phyloP scores from a whole-genome alignment of 2,888 invertebrate genomes.

The Microplitis manilae region DNA sequence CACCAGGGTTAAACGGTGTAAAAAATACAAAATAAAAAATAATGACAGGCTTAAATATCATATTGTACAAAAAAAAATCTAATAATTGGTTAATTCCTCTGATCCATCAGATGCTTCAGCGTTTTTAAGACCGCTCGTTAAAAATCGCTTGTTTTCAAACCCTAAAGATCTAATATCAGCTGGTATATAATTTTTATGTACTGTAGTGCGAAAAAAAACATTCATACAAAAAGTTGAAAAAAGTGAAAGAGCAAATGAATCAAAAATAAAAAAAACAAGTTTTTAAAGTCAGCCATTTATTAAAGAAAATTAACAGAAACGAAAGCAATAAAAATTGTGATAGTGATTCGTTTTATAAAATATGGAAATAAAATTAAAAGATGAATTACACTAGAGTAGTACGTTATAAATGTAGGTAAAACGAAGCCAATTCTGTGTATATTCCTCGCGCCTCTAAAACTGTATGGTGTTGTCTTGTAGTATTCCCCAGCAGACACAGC shows the following conservation, averaged over 20 bases:
- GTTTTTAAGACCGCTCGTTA: too few species aligned
- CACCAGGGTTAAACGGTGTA: too few species aligned
- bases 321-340: not conserved
- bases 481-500: constrained; percentile 62
- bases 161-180: too few species aligned
- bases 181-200: too few species aligned
- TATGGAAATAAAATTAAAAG: not conserved
- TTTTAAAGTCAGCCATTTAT: not conserved
- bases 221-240: not conserved
- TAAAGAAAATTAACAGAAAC: not conserved
- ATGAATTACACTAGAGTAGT: not conserved
- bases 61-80: too few species aligned
- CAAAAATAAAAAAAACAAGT: not conserved
- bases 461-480: constrained; percentile 47
- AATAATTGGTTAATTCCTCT: too few species aligned
- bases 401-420: constrained; percentile 24
- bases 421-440: constrained; percentile 30
- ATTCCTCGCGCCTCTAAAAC: constrained; percentile 22
- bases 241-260: not conserved
- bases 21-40: too few species aligned
- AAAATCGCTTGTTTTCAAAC: too few species aligned
- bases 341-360: not conserved
- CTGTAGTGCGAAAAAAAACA: too few species aligned
- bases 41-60: too few species aligned
- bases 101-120: too few species aligned